A percentile compares a stretch with the other conserved stretches of the same genome.
phyloP scores from a whole-genome alignment of 2,888 invertebrate genomes.

The Pteria penguin region DNA sequence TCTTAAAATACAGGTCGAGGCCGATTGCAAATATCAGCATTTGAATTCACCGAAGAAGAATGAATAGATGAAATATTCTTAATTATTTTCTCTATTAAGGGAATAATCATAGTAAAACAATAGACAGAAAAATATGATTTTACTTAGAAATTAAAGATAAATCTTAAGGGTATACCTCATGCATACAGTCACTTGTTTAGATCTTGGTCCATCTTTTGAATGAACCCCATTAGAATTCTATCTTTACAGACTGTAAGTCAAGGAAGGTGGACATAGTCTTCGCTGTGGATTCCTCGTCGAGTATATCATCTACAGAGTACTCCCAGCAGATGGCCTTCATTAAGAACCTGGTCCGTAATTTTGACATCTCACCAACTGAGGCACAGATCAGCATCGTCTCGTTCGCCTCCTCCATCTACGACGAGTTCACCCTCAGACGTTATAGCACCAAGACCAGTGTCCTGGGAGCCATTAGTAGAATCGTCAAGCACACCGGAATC shows the following conservation, averaged over 20 bases:
- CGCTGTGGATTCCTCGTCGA: conserved; percentile 59
- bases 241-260: conserved; percentile 55
- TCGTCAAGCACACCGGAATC: conserved; percentile 47
- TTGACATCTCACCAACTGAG: conserved; percentile 51
- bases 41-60: too few species aligned
- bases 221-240: neutral
- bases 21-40: too few species aligned
- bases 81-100: too few species aligned
- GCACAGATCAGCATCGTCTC: conserved; percentile 63
- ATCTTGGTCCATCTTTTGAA: neutral
- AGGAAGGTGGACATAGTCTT: conserved; percentile 63
- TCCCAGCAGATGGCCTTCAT: conserved; percentile 59
- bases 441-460: conserved; percentile 52
- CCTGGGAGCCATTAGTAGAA: conserved; percentile 49
- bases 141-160: too few species aligned
- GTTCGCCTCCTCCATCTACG: conserved; percentile 50
- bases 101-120: too few species aligned
- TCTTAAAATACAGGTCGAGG: too few species aligned
- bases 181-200: too few species aligned
- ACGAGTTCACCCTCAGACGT: conserved; percentile 60
- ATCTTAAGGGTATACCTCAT: too few species aligned
- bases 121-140: too few species aligned
- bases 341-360: conserved; percentile 53
- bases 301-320: conserved; percentile 54
- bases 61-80: too few species aligned